These are phyloP conservation scores for Drosophila tsacasi DNA, from an alignment of 1,140 invertebrate species.

Conservation along the genomic window DNA sequence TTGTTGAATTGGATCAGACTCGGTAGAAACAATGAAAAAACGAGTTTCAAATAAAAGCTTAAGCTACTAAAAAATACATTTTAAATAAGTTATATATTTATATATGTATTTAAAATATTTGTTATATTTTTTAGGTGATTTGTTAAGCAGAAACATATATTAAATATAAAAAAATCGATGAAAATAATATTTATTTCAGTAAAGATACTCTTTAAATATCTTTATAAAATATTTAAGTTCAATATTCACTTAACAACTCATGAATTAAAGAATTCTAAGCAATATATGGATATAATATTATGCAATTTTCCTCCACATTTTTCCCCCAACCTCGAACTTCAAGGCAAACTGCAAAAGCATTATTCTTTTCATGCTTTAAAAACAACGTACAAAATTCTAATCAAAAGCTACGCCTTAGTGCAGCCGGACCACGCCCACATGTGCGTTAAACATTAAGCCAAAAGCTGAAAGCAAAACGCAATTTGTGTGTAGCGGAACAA, in stretches of 20 bases:
- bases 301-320: constrained; percentile 9
- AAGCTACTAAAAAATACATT: not conserved
- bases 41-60: not conserved
- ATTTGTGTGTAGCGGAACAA: constrained; percentile 59
- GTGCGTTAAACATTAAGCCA: constrained; percentile 38
- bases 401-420: constrained; percentile 44
- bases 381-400: constrained; percentile 33
- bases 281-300: not conserved
- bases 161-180: not conserved
- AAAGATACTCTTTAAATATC: not conserved
- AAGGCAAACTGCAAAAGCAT: constrained; percentile 35
- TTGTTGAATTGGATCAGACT: constrained; percentile 1
- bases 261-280: not conserved
- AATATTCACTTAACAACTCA: not conserved
- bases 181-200: not conserved
- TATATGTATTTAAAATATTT: not conserved
- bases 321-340: not conserved
- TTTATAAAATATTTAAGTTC: not conserved
- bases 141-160: too few relatives aligned
- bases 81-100: not conserved
- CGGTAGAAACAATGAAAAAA: not conserved
- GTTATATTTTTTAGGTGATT: too few relatives aligned
- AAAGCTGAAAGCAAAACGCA: constrained; percentile 57
- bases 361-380: constrained; percentile 10
- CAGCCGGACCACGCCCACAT: constrained; percentile 42